A percentile compares a stretch with the other conserved stretches of the same genome.
These are phyloP conservation scores for Pantherophis guttatus DNA, from an alignment of 2,113 vertebrate species.

Conservation along the genomic window DNA sequence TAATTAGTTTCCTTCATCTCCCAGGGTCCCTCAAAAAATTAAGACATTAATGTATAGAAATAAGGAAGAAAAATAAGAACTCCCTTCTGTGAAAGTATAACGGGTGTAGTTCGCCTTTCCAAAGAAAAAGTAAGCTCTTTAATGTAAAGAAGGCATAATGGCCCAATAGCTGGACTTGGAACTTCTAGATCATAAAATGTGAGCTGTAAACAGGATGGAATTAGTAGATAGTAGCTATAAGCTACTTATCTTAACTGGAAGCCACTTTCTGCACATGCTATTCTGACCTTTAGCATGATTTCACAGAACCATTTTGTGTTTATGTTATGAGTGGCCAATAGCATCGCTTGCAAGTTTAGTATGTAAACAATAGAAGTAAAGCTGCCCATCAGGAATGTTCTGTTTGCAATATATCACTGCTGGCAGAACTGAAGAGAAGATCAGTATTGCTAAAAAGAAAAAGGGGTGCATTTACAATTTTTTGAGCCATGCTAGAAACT, in stretches of 20 bases:
- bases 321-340: background rate
- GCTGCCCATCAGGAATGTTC: background rate
- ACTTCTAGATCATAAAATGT: background rate
- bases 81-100: background rate
- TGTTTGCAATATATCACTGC: conserved; percentile 12
- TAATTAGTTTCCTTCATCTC: background rate
- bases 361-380: conserved; percentile 2
- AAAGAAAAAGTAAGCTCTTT: background rate
- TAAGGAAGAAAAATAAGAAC: background rate
- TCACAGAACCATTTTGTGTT: background rate
- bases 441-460: conserved; percentile 2
- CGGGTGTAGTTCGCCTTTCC: background rate
- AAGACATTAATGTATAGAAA: background rate
- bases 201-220: background rate
- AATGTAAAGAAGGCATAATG: background rate
- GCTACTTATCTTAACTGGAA: conserved; percentile 14
- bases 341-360: background rate
- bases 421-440: background rate
- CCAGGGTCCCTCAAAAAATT: background rate
- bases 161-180: background rate
- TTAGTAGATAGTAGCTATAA: background rate
- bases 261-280: background rate
- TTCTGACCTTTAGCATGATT: background rate
- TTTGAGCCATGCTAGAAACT: background rate
- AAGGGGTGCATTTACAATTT: background rate